phyloP scores from a whole-genome alignment of 2,888 invertebrate genomes.

The Galerucella pusilla region DNA sequence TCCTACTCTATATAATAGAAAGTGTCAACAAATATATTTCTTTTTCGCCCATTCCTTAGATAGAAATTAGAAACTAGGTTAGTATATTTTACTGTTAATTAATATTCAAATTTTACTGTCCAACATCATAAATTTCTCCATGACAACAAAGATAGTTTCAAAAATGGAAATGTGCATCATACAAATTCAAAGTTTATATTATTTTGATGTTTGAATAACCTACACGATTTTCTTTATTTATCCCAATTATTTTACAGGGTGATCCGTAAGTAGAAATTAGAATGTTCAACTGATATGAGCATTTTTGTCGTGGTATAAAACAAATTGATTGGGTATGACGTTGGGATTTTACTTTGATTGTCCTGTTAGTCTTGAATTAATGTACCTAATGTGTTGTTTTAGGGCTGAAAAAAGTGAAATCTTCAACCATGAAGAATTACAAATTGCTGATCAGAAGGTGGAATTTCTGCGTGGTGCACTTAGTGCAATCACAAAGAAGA shows the following conservation, averaged over 20 bases:
- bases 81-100: neutral
- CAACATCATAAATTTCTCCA: neutral
- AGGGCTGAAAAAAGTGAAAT: slow-evolving; percentile 89
- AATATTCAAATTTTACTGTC: neutral
- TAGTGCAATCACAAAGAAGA: slow-evolving; percentile 72
- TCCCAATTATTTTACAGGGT: no score
- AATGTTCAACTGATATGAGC: no score
- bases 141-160: neutral
- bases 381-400: slow-evolving; percentile 49
- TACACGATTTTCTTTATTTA: no score
- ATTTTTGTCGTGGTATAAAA: no score
- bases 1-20: neutral
- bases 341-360: neutral
- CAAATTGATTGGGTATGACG: no score
- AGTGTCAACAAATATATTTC: neutral
- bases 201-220: no score
- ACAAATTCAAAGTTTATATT: no score
- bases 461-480: slow-evolving; percentile 81
- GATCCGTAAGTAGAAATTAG: no score
- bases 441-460: slow-evolving; percentile 83
- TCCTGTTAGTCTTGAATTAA: neutral
- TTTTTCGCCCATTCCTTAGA: neutral
- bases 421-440: slow-evolving; percentile 81
- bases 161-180: no score
- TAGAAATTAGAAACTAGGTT: neutral